Evolutionary conservation across 2,113 vertebrate species (phyloP), one percentile per base, ranked within the genome.

Genomic region (Eulemur rufifrons): DNA sequence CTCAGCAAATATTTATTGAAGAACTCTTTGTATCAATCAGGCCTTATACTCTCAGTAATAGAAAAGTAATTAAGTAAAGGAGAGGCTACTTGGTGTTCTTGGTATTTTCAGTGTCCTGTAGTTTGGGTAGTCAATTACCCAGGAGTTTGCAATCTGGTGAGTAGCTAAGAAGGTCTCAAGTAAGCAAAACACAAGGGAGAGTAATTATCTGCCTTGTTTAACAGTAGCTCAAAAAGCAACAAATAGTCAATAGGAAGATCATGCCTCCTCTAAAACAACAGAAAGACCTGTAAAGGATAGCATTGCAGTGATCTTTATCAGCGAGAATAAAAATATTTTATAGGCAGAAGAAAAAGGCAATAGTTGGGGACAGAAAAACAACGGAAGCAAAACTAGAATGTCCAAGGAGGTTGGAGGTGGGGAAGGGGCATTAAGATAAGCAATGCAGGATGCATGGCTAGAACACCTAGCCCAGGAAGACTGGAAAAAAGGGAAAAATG

Each of bases 1-100:
- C 91, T 89, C 61, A 91, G 59, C 71, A 91, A 90, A 91, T 83
- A 90, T 63, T 85, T 93, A 83, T 81, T 83, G 68, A 92, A 56
- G 11, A 71, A 59, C 29, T 74, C 47, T 84, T 95, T 87, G 21
- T 66, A 77, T 82, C 66, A 77, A 77, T 82, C 66, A 77, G 69
- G 27, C 3, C 14, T 54, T 77, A 15, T 61, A 39, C 13, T 78
- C 47, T 61, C 5, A 1, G 37, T 50, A 86, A 81, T 32, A 95
- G 6, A 93, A 86, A 94, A 81, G 14, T 39, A 93, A 91, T 89
- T 90, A 85, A 81, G n/a, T 34, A 37, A 80, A 81, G 32, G 54
- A 73, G 6, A 77, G 11, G 2, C 25, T 56, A 27, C 13, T 56
- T 94, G 73, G 11, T 69, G 14, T 32, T 86, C 9, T 63, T 69